phyloP scores from a whole-genome alignment of 2,797 vertebrate genomes.

The Gorsachius magnificus region DNA sequence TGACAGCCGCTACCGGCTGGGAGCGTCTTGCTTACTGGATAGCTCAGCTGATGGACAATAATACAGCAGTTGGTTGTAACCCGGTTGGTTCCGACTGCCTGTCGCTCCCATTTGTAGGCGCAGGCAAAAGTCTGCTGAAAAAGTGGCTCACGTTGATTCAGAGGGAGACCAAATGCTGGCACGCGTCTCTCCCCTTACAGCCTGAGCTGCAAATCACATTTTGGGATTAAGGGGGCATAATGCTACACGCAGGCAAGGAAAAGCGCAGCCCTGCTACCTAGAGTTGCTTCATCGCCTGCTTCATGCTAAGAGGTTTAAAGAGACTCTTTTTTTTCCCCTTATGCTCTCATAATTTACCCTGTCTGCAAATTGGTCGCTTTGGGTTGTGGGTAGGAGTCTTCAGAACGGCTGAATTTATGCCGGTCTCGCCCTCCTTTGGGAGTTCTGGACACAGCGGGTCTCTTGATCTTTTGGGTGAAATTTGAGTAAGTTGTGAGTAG shows the following conservation, averaged over 20 bases:
- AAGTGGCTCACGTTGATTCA: neutral
- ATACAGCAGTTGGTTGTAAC: neutral
- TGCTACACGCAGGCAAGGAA: neutral
- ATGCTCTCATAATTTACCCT: neutral
- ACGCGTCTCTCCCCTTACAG: neutral
- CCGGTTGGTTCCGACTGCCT: neutral
- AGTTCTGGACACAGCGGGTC: neutral
- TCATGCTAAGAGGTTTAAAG: neutral
- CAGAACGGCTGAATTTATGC: neutral
- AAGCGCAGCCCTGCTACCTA: neutral
- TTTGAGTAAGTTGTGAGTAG: neutral
- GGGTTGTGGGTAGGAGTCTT: neutral
- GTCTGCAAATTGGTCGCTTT: neutral
- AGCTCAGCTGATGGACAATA: neutral
- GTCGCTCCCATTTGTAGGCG: neutral
- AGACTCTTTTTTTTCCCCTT: neutral
- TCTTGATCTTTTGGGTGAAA: neutral
- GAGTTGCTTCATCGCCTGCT: neutral
- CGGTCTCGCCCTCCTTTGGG: accelerated
- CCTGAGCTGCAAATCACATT: neutral
- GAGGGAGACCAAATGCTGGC: neutral
- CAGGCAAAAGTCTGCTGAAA: neutral
- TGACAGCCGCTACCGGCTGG: neutral
- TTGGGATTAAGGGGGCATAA: neutral
- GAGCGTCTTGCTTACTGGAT: neutral